phyloP scores from a whole-genome alignment of 2,113 vertebrate genomes.

The Formicarius rufipectus region DNA sequence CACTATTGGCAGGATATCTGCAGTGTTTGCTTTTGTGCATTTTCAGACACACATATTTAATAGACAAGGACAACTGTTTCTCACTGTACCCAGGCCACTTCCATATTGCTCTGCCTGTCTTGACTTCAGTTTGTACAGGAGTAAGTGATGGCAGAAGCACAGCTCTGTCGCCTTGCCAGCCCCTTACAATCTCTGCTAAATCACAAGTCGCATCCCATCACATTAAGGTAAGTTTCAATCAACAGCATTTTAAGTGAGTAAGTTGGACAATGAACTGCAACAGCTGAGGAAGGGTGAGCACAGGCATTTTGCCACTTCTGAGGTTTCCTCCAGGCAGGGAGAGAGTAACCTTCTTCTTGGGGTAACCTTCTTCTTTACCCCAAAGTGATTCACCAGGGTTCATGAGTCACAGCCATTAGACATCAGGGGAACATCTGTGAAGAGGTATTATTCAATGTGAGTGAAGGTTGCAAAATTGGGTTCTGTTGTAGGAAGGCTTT shows the following conservation, averaged over 20 bases:
- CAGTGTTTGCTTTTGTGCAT: not conserved
- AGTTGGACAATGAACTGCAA: not conserved
- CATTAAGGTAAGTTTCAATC: constrained; percentile 19
- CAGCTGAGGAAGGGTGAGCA: not conserved
- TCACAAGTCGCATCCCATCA: not conserved
- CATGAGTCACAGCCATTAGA: not conserved
- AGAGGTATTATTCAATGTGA: not conserved
- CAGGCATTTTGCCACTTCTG: not conserved
- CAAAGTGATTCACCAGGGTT: not conserved
- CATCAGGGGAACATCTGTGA: not conserved
- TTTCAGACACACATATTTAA: not conserved
- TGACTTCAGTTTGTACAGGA: not conserved
- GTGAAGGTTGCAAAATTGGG: not conserved
- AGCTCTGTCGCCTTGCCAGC: not conserved
- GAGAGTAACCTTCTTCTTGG: not conserved
- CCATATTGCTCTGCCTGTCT: not conserved
- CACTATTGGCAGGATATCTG: not conserved
- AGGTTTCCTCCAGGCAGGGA: not conserved
- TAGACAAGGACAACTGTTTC: not conserved
- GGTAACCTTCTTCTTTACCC: not conserved
- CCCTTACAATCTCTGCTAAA: not conserved
- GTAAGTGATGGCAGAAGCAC: not conserved
- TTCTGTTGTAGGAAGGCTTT: constrained; percentile 6
- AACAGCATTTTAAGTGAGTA: not conserved
- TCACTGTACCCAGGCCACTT: not conserved